A percentile compares a stretch with the other conserved stretches of the same genome.
Evolutionary conservation across 2,113 vertebrate genomes (phyloP).

Genomic region (Probosciger aterrimus): DNA sequence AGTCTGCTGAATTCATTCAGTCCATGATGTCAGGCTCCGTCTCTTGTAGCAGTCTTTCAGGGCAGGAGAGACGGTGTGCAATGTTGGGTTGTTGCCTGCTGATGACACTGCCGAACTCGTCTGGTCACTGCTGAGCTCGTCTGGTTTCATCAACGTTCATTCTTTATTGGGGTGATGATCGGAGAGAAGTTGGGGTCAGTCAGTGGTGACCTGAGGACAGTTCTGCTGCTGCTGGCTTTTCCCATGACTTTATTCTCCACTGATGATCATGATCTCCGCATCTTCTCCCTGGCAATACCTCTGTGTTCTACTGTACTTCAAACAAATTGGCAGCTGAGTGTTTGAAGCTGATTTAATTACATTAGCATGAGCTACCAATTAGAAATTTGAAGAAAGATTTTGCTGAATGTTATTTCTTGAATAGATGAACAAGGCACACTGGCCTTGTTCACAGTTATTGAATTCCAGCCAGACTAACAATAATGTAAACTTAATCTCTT

Average conservation of each 20-base stretch:
- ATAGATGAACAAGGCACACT: not conserved
- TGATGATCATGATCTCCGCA: not conserved
- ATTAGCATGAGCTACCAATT: not conserved
- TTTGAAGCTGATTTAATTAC: constrained; percentile 2
- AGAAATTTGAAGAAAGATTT: not conserved
- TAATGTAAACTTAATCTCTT: constrained; percentile 5
- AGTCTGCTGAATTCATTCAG: not conserved
- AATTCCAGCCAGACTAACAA: not conserved
- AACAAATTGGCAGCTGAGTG: not conserved
- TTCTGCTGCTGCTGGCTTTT: not conserved
- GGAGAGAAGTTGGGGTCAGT: not conserved
- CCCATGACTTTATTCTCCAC: not conserved
- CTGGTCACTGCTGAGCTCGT: not conserved
- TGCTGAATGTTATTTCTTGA: constrained; percentile 2
- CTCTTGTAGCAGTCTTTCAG: not conserved
- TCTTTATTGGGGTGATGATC: not conserved
- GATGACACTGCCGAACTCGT: not conserved
- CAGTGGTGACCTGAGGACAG: not conserved
- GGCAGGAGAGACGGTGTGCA: not conserved
- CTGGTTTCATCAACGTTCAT: not conserved
- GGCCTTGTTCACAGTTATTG: not conserved
- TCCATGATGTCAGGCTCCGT: not conserved
- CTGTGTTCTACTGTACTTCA: not conserved
- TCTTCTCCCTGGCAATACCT: not conserved
- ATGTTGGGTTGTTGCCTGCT: not conserved